phyloP scores from a whole-genome alignment of 1,140 invertebrate genomes.

The Liolophura sinensis region DNA sequence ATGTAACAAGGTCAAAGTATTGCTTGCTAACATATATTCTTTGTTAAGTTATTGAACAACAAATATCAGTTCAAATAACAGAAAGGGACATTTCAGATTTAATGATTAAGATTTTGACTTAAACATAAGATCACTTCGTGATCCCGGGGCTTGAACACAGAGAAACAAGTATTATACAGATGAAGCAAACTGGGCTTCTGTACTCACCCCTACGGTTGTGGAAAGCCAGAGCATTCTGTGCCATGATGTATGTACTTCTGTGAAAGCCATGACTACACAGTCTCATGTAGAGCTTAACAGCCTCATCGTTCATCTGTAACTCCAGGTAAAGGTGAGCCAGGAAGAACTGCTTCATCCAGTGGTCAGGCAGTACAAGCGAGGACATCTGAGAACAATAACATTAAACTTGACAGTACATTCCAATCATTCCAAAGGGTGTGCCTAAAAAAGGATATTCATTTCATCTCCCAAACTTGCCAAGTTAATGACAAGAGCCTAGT shows the following conservation, averaged over 20 bases:
- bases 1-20: too few relatives aligned
- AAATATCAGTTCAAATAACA: too few relatives aligned
- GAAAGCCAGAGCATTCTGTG: conserved; percentile 89
- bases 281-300: conserved; percentile 78
- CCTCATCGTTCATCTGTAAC: conserved; percentile 87
- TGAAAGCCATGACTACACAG: conserved; percentile 80
- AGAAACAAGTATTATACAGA: background rate
- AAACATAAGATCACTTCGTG: too few relatives aligned
- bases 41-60: too few relatives aligned
- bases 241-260: conserved; percentile 86
- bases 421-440: background rate
- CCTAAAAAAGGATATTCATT: too few relatives aligned
- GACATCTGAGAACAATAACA: conserved; percentile 63
- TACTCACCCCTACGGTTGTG: conserved; percentile 85
- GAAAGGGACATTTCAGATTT: too few relatives aligned
- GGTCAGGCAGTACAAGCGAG: conserved; percentile 75
- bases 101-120: too few relatives aligned
- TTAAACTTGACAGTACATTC: background rate
- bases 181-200: background rate
- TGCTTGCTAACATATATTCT: too few relatives aligned
- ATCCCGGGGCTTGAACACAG: too few relatives aligned
- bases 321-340: conserved; percentile 88
- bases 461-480: too few relatives aligned
- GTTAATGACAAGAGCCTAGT: too few relatives aligned
- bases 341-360: conserved; percentile 96